These are phyloP conservation scores for Mus spretus DNA, from an alignment of 2,797 vertebrate genomes.

Conservation along the genomic window DNA sequence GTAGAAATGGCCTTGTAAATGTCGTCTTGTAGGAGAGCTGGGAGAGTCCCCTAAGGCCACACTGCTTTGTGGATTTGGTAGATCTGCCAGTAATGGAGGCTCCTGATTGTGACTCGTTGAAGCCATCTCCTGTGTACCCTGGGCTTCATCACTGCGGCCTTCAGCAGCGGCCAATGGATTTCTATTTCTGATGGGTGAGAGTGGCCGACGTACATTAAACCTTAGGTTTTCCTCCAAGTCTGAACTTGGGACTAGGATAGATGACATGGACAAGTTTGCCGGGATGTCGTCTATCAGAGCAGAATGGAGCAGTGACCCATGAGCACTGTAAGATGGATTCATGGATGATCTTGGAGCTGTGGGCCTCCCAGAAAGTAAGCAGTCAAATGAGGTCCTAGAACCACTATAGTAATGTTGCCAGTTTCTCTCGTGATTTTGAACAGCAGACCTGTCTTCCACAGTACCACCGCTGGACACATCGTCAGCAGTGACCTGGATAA, in stretches of 20 bases:
- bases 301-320: not conserved
- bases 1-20: constrained; percentile 58
- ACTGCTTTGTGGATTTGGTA: constrained; percentile 34
- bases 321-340: not conserved
- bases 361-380: constrained; percentile 30
- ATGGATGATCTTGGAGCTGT: not conserved
- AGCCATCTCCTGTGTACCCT: not conserved
- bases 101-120: constrained; percentile 36
- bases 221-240: constrained; percentile 56
- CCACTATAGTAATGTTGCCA: constrained; percentile 45
- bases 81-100: not conserved
- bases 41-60: constrained; percentile 54
- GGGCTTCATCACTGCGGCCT: constrained; percentile 38
- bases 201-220: constrained; percentile 36
- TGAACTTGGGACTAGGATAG: constrained; percentile 8
- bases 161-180: constrained; percentile 46
- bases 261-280: not conserved
- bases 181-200: constrained; percentile 74
- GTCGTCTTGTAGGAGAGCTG: constrained; percentile 58
- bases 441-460: not conserved
- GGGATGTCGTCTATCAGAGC: constrained; percentile 1
- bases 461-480: not conserved
- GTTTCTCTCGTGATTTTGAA: constrained; percentile 46
- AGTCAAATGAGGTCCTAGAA: constrained; percentile 30
- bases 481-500: not conserved